These are phyloP conservation scores for Strix occidentalis DNA, from an alignment of 2,797 vertebrate genomes.

Conservation along the genomic window DNA sequence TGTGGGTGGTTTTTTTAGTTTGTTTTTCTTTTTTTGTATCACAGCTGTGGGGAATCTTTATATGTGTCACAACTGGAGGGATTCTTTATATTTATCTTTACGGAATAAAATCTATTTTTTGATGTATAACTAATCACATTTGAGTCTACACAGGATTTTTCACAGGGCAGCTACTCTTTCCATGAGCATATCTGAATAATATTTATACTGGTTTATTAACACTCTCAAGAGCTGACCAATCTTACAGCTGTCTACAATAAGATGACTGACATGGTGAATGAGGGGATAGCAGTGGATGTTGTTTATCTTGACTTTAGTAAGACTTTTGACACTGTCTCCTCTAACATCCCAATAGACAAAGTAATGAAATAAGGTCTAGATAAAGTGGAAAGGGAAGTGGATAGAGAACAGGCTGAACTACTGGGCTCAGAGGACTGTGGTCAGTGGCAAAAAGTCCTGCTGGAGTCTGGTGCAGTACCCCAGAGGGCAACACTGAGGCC, in stretches of 20 bases:
- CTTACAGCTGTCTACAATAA: neutral
- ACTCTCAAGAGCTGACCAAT: neutral
- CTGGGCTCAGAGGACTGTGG: neutral
- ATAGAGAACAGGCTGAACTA: neutral
- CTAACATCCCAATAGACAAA: neutral
- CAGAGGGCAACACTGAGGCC: neutral
- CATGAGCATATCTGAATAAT: neutral
- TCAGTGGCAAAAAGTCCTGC: neutral
- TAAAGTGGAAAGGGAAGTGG: neutral
- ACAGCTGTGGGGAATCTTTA: rapidly evolving
- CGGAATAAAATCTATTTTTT: neutral
- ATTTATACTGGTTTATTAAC: neutral
- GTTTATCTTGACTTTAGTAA: neutral
- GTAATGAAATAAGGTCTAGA: neutral
- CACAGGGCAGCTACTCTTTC: neutral
- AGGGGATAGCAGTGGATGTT: neutral
- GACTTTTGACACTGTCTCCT: neutral
- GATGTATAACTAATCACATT: neutral
- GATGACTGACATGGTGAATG: neutral
- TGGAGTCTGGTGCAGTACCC: neutral
- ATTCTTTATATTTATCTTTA: neutral
- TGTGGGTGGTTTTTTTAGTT: neutral
- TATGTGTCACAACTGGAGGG: rapidly evolving
- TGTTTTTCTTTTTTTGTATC: neutral
- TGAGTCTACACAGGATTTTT: neutral